These are phyloP conservation scores for Aselliscus stoliczkanus DNA, from an alignment of 2,797 vertebrate genomes.

Conservation along the genomic window DNA sequence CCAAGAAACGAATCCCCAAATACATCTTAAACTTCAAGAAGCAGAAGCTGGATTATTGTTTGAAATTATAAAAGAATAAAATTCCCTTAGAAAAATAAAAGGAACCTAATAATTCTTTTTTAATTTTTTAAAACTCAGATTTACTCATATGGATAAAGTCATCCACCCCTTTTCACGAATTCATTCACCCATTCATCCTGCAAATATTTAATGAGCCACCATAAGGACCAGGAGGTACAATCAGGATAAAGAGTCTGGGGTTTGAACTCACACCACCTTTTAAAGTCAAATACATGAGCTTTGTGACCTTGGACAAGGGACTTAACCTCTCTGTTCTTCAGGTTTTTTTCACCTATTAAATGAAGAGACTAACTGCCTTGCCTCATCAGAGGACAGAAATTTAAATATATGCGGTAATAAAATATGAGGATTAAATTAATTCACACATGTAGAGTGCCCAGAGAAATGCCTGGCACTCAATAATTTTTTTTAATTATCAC, in stretches of 20 bases:
- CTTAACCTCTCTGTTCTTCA: background rate
- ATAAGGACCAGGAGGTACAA: background rate
- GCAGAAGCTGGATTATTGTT: background rate
- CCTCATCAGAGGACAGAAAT: background rate
- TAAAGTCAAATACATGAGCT: background rate
- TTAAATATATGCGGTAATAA: background rate
- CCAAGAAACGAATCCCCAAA: background rate
- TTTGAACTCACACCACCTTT: background rate
- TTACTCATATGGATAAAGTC: background rate
- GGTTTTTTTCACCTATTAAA: background rate
- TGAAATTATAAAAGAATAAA: background rate
- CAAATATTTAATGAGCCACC: background rate
- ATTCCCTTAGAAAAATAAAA: background rate
- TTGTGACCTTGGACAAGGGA: background rate
- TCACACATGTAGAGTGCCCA: background rate
- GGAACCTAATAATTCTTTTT: no score
- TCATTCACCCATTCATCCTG: background rate
- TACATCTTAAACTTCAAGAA: background rate
- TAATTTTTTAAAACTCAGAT: background rate
- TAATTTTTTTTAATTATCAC: background rate
- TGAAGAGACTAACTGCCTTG: background rate
- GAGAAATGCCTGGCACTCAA: background rate
- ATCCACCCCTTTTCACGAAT: background rate
- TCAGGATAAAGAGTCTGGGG: background rate
- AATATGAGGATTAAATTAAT: background rate